These are phyloP conservation scores for Parnassius mnemosyne DNA, from an alignment of 2,888 invertebrate species.

Conservation along the genomic window DNA sequence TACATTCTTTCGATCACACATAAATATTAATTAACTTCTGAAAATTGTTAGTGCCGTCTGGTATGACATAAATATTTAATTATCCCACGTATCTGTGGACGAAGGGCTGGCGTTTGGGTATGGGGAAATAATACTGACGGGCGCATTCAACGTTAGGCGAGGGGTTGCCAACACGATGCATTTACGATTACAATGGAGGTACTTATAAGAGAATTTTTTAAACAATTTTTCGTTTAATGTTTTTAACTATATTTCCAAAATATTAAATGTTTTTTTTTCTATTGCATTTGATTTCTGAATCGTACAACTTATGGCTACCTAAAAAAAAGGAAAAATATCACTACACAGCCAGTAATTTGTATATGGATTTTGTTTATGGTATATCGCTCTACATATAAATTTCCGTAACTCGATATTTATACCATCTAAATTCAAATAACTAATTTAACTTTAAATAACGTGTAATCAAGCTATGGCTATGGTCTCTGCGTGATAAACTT, in stretches of 20 bases:
- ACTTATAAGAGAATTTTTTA: constrained; percentile 57
- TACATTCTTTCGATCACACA: not conserved
- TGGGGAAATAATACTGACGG: constrained; percentile 57
- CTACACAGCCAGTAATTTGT: too few relatives aligned
- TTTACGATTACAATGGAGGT: constrained; percentile 52
- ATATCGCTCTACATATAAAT: too few relatives aligned
- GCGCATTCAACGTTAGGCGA: constrained; percentile 50
- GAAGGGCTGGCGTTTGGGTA: constrained; percentile 54
- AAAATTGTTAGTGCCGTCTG: constrained; percentile 38
- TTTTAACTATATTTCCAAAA: not conserved
- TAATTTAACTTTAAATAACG: too few relatives aligned
- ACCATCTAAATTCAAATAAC: too few relatives aligned
- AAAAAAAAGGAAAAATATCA: too few relatives aligned
- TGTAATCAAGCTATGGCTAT: too few relatives aligned
- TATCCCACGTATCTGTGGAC: constrained; percentile 66
- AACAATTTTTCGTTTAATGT: constrained; percentile 8
- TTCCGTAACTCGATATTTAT: too few relatives aligned
- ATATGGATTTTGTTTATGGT: too few relatives aligned
- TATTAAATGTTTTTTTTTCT: too few relatives aligned
- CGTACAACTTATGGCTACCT: too few relatives aligned
- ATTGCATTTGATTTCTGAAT: too few relatives aligned
- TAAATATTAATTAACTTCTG: constrained; percentile 23
- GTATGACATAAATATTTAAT: constrained; percentile 76
- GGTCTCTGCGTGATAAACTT: too few relatives aligned
- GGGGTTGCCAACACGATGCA: constrained; percentile 67